Conservation (phyloP, 2,888 invertebrate genomes). For the Mantis religiosa region DNA sequence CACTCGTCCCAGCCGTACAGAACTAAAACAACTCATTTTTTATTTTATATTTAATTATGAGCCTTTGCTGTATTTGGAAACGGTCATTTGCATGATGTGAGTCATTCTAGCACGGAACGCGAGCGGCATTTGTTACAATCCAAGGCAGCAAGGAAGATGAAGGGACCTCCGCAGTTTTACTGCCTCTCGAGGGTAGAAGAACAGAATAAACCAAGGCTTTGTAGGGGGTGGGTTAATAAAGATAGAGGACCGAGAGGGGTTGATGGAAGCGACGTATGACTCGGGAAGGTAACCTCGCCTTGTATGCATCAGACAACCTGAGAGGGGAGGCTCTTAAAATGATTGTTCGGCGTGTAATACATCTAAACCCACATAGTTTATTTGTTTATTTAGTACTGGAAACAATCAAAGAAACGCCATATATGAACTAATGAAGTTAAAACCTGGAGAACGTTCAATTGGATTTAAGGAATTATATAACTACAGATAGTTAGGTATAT, state of each 20-base stretch:
- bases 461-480: too few relatives aligned
- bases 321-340: background rate
- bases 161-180: conserved; percentile 7
- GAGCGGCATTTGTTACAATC: conserved; percentile 1
- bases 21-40: background rate
- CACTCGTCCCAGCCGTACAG: too few relatives aligned
- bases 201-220: background rate
- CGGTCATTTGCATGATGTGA: background rate
- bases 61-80: background rate
- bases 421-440: too few relatives aligned
- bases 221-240: conserved; percentile 25
- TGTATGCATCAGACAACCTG: background rate
- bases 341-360: background rate
- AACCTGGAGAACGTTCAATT: too few relatives aligned
- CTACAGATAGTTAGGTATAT: too few relatives aligned
- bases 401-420: background rate
- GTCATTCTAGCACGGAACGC: background rate
- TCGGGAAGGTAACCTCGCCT: background rate
- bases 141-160: background rate
- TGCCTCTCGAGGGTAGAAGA: background rate
- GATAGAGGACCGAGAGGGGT: conserved; percentile 19
- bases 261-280: conserved; percentile 1
- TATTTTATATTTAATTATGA: background rate
- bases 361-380: background rate
- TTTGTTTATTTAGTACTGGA: background rate